Conservation (phyloP, 2,888 invertebrate species). For the Malacosoma neustria region DNA sequence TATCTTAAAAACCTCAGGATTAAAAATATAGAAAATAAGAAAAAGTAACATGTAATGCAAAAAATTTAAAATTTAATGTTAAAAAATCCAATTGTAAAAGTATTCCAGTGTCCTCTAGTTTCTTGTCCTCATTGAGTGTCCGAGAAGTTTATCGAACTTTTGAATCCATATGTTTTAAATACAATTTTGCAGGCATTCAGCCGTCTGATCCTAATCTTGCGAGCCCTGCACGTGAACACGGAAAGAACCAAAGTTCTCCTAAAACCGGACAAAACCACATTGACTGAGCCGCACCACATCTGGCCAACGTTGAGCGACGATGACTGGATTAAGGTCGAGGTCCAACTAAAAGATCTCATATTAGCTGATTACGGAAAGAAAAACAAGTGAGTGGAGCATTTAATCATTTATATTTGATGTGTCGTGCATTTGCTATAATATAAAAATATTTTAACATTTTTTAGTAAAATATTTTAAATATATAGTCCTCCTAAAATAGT, state of each 20-base stretch:
- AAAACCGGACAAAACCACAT: constrained; percentile 99
- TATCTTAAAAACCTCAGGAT: too few relatives aligned
- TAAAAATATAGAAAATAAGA: too few relatives aligned
- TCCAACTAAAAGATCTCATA: constrained; percentile 98
- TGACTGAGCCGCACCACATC: constrained; percentile 99
- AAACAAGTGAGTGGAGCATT: constrained; percentile 85
- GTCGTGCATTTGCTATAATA: neutral
- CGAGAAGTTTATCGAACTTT: too few relatives aligned
- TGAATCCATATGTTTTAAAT: too few relatives aligned
- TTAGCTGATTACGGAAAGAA: constrained; percentile 99
- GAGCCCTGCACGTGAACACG: constrained; percentile 98
- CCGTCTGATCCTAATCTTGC: constrained; percentile 94
- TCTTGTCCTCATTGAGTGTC: neutral
- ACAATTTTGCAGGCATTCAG: constrained; percentile 90
- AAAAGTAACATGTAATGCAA: too few relatives aligned
- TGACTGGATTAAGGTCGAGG: constrained; percentile 99
- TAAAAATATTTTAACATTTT: too few relatives aligned
- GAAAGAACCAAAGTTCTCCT: constrained; percentile 98
- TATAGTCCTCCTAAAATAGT: too few relatives aligned
- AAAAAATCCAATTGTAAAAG: neutral
- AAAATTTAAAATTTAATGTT: too few relatives aligned
- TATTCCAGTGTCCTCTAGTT: neutral
- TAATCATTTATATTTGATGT: constrained; percentile 1
- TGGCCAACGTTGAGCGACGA: constrained; percentile 99
- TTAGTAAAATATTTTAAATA: too few relatives aligned